These are phyloP conservation scores for Brachystomella parvula DNA, from an alignment of 1,140 invertebrate species.

Conservation along the genomic window DNA sequence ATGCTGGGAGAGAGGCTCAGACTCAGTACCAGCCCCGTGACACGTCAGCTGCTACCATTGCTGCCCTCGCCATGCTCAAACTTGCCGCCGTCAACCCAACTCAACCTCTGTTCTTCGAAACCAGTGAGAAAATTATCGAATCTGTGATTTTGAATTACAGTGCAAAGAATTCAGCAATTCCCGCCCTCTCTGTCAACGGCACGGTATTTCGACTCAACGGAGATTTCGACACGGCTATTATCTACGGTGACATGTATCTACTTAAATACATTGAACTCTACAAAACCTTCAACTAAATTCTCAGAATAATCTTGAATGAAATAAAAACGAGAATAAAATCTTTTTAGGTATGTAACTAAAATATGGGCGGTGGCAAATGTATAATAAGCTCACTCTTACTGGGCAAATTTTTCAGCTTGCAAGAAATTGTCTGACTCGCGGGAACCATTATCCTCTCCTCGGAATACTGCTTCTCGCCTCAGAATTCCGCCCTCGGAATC, in stretches of 20 bases:
- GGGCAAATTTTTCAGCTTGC: background rate
- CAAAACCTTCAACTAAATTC: background rate
- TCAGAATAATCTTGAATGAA: no score
- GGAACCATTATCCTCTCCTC: no score
- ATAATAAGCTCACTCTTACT: background rate
- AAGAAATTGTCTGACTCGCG: background rate
- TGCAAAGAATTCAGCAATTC: slow-evolving; percentile 22
- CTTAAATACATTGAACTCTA: slow-evolving; percentile 25
- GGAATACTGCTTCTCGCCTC: no score
- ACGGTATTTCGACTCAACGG: slow-evolving; percentile 23
- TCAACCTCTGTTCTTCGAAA: slow-evolving; percentile 14
- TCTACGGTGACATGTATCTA: slow-evolving; percentile 33
- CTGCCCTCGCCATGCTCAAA: slow-evolving; percentile 18
- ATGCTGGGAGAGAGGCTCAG: slow-evolving; percentile 16
- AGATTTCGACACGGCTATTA: slow-evolving; percentile 28
- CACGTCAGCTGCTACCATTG: slow-evolving; percentile 28
- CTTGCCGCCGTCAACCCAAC: slow-evolving; percentile 14
- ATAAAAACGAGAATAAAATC: background rate
- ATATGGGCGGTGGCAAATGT: no score
- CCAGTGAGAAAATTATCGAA: slow-evolving; percentile 20
- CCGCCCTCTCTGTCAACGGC: slow-evolving; percentile 28
- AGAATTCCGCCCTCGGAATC: no score
- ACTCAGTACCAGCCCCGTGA: slow-evolving; percentile 30
- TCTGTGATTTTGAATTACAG: slow-evolving; percentile 15
- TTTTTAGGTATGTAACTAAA: no score